Evolutionary conservation across 2,888 invertebrate genomes (phyloP), one percentile per base, ranked within the genome.

Genomic region (Drosophila setosimentum): DNA sequence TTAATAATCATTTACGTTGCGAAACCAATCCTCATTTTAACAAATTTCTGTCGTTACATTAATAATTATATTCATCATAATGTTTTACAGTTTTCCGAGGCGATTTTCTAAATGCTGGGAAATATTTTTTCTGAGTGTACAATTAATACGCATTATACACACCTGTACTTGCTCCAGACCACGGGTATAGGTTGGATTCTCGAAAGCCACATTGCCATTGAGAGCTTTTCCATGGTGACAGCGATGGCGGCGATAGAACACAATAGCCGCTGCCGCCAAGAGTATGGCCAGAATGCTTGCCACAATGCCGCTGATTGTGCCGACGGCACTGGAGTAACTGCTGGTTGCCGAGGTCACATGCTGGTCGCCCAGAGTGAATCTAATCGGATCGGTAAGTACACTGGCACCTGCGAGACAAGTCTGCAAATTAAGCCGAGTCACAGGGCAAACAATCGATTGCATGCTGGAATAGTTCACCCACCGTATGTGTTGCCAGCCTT

Each of bases 401-500:
- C 97, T 97, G 40, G 97, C 96, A 57, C 96, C 96, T 95, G 88
- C 40, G 65, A 78, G 67, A 81, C 69, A 73, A 76, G 66, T 32
- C 60, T 60, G 69, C 68, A 81, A 90, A 81, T 90, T 80, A 80
- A 73, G 68, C 73, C 66, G 66, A 54, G 53, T 48, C 58, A 45
- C 37, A 53, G 18, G 29, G 29, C 55, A 16, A 35, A 37, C 67
- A 60, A 29, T 62, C 35, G 53, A 37, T 49, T 37, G 29, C 21
- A 45, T 33, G 45, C 33, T 32, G 45, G 53, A 62, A 61, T 63
- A 62, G 66, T 64, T n/a, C 29, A 68, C 94, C 93, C 76, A 94
- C 96, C 97, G 80, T 95, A 94, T 77, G 95, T 95, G 92, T 97
- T 97, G 60, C 96, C 96, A 30, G 97, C 96, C 92, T 97, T 97